Evolutionary conservation across 2,797 vertebrate species (phyloP), one percentile per base, ranked within the genome.

Genomic region (Anabacerthia variegaticeps): DNA sequence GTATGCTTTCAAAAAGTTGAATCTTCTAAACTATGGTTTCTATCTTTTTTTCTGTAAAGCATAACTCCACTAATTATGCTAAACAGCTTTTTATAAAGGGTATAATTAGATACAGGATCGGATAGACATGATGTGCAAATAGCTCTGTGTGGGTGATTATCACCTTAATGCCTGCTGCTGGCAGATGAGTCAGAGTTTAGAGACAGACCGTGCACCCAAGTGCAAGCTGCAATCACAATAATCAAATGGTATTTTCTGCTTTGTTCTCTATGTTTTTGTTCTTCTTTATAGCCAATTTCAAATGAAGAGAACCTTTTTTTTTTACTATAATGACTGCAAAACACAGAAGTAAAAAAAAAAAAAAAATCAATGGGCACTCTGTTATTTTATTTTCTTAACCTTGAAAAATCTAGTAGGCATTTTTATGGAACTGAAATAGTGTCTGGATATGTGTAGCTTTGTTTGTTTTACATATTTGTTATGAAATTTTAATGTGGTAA

Each of bases 71-170:
- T 97, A 97, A 96, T 97, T 97, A 95, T 95, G 79, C 85, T 95
- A 97, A 97, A 72, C 69, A 86, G 91, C 89, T 91, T 97, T 79
- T 95, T 94, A 94, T 36, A 95, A 96, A 95, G 86, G 93, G 55
- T 91, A 96, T 94, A 96, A 97, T 97, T 96, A 97, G 88, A 85
- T 49, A 71, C 88, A 85, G 80, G 68, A 91, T 80, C 96, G 89
- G 90, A 93, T 83, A 97, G 95, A 86, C 80, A 84, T 90, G 95
- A 96, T 91, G 91, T 94, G 89, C 96, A 96, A 92, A 92, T 96
- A 96, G 95, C 88, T 97, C 90, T 95, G 77, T 94, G 96, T 95
- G 94, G 89, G 88, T 96, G 91, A 96, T 97, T 95, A 93, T 95
- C 94, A 95, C 94, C 94, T 96, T 89, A 89, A 86, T 93, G 87